phyloP scores from a whole-genome alignment of 2,797 vertebrate genomes.

The Mormyrops attenuatus region DNA sequence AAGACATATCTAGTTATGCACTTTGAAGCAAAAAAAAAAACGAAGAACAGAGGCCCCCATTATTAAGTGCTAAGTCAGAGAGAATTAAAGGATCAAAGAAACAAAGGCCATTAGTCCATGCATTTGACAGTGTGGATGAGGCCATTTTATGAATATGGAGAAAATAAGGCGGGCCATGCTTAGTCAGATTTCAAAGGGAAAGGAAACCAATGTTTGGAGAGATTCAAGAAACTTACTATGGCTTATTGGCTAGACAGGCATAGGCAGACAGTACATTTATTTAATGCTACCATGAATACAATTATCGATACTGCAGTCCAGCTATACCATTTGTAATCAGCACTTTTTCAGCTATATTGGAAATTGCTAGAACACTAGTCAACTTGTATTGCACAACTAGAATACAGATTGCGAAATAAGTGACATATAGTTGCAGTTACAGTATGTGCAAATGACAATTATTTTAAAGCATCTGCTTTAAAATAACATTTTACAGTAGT shows the following conservation, averaged over 20 bases:
- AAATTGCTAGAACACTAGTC: not conserved
- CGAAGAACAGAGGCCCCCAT: not conserved
- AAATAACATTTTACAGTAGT: not conserved
- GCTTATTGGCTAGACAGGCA: not conserved
- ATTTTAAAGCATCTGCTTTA: not conserved
- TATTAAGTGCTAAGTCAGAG: not conserved
- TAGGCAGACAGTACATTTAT: not conserved
- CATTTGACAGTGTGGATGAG: not conserved
- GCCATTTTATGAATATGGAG: not conserved
- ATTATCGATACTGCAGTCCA: not conserved
- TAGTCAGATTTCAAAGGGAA: not conserved
- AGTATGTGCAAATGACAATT: not conserved
- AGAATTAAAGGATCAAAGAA: not conserved
- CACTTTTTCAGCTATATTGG: not conserved
- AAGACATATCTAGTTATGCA: not conserved
- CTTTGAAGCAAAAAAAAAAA: not conserved
- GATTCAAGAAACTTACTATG: not conserved
- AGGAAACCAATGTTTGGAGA: not conserved
- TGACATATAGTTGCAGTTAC: not conserved
- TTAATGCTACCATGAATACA: not conserved
- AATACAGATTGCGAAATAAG: not conserved
- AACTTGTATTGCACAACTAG: not conserved
- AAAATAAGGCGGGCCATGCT: not conserved
- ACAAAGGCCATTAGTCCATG: not conserved
- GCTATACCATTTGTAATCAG: not conserved